Conservation (phyloP, 2,113 vertebrate genomes). For the Willisornis vidua region DNA sequence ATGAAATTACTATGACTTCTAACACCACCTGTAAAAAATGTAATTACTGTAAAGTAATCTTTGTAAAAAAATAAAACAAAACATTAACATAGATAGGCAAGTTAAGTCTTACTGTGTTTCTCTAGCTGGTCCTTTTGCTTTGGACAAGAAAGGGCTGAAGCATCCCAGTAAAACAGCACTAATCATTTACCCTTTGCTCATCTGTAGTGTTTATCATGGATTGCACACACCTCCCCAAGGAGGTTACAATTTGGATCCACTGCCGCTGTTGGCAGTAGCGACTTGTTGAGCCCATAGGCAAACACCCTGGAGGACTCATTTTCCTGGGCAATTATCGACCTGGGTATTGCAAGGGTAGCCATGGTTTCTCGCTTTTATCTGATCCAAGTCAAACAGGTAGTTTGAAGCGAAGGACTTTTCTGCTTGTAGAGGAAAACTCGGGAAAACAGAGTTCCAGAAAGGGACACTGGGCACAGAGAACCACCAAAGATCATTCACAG, state of each 20-base stretch:
- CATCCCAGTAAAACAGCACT: not conserved
- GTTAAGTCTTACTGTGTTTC: not conserved
- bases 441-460: not conserved
- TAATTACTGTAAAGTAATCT: not conserved
- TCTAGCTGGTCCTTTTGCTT: not conserved
- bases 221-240: not conserved
- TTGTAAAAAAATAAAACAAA: not conserved
- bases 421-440: not conserved
- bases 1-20: not conserved
- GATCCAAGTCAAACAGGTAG: slow-evolving; percentile 1
- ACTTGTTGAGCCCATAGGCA: slow-evolving; percentile 33
- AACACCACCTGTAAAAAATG: not conserved
- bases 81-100: not conserved
- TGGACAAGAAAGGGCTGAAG: slow-evolving; percentile 6
- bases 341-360: slow-evolving; percentile 53
- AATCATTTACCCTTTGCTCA: slow-evolving; percentile 20
- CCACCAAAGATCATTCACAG: not conserved
- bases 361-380: slow-evolving; percentile 50
- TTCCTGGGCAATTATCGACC: slow-evolving; percentile 58
- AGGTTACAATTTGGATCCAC: slow-evolving; percentile 11
- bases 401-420: slow-evolving; percentile 19
- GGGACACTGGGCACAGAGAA: not conserved
- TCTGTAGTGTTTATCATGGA: slow-evolving; percentile 60
- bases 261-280: not conserved
- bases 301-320: slow-evolving; percentile 43